These are phyloP conservation scores for Aphaenogaster floridana DNA, from an alignment of 1,140 invertebrate species.

Conservation along the genomic window DNA sequence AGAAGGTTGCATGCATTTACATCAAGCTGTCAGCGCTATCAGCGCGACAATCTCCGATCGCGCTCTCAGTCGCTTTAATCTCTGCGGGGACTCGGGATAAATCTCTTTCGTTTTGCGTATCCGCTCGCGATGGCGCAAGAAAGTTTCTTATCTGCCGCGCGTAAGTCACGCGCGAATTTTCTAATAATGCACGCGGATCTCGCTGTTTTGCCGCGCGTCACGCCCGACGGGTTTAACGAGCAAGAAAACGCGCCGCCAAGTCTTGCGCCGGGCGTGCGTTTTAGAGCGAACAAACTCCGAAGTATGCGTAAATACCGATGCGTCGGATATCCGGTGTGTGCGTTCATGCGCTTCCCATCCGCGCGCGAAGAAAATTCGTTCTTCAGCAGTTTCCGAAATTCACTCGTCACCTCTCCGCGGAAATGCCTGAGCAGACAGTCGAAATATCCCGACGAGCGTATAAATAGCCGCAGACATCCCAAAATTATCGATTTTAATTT, in stretches of 20 bases:
- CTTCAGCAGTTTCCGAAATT: not conserved
- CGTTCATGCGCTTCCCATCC: conserved; percentile 3
- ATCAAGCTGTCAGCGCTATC: not conserved
- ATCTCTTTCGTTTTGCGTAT: conserved; percentile 15
- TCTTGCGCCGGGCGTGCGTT: conserved; percentile 21
- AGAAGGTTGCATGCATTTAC: conserved; percentile 14
- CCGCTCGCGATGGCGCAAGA: conserved; percentile 43
- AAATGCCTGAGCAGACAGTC: not conserved
- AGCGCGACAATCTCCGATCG: conserved; percentile 9
- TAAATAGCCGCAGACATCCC: not conserved
- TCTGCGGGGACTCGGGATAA: not conserved
- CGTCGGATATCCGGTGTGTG: not conserved
- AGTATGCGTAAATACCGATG: conserved; percentile 41
- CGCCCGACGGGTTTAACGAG: conserved; percentile 54
- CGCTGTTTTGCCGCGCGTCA: conserved; percentile 59
- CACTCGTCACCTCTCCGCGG: not conserved
- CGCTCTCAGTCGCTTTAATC: conserved; percentile 12
- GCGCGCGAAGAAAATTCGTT: not conserved
- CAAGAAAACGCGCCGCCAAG: conserved; percentile 38
- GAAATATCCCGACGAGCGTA: not conserved
- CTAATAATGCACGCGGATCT: conserved; percentile 57
- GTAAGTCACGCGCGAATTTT: conserved; percentile 60
- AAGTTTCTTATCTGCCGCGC: conserved; percentile 55
- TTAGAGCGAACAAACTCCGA: conserved; percentile 26
- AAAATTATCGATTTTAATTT: conserved; percentile 18